Conservation (phyloP, 2,797 vertebrate genomes). For the Paratrypauchen microcephalus region DNA sequence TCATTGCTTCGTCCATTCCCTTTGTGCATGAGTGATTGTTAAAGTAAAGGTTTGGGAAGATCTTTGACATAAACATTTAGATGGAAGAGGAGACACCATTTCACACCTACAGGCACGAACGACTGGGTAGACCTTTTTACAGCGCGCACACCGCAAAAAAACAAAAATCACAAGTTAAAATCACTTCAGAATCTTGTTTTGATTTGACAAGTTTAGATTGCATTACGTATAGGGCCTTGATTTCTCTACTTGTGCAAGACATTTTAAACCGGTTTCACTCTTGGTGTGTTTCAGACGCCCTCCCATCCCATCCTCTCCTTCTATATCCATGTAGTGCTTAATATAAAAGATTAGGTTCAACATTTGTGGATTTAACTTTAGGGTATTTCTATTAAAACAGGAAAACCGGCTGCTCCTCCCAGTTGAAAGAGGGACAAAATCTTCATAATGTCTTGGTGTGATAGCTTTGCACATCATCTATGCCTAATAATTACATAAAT, state of each 20-base stretch:
- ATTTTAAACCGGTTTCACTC: too few relatives aligned
- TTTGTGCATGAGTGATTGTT: constrained; percentile 32
- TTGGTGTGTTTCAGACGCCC: not conserved
- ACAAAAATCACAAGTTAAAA: not conserved
- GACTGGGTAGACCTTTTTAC: constrained; percentile 31
- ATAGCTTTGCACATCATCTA: not conserved
- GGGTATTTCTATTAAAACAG: not conserved
- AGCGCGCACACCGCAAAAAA: not conserved
- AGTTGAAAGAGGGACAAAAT: too few relatives aligned
- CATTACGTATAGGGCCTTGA: not conserved
- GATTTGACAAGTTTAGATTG: too few relatives aligned
- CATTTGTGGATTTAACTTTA: too few relatives aligned
- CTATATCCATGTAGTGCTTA: not conserved
- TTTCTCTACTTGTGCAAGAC: too few relatives aligned
- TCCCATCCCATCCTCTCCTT: not conserved
- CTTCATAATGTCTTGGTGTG: not conserved
- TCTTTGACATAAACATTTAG: constrained; percentile 27
- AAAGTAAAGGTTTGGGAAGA: constrained; percentile 11
- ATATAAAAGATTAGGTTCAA: too few relatives aligned
- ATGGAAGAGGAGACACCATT: constrained; percentile 41
- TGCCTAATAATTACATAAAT: not conserved
- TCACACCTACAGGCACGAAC: constrained; percentile 64
- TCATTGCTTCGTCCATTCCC: constrained; percentile 41
- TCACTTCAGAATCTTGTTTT: not conserved
- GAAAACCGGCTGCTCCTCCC: too few relatives aligned